Evolutionary conservation across 2,113 vertebrate genomes (phyloP), one percentile per base, ranked within the genome.

Genomic region (Platichthys stellatus): DNA sequence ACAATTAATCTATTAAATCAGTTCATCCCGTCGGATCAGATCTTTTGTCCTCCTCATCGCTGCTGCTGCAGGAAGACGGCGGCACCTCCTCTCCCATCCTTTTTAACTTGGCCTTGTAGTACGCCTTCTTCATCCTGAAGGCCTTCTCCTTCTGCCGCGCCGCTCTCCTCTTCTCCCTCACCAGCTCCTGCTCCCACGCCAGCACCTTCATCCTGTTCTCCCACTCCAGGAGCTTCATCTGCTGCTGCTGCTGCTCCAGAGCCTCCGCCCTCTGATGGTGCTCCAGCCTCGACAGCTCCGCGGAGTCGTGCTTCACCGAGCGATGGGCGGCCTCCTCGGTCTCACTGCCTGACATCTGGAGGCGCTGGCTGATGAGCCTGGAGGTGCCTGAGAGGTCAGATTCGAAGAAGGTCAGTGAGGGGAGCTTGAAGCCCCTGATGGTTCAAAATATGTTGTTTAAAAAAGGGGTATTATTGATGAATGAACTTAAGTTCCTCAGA

Each of bases 131-230:
- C 86, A 92, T 91, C 69, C 92, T 86, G 72, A 90, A 91, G 3
- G 94, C 93, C 54, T 92, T 93, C 84, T 91, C 83, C 70, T 94
- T 94, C 85, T 95, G 92, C 51, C 69, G 83, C 1, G 74, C 83
- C 0, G 93, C 94, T 78, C 74, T 88, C 66, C 87, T 87, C 76
- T 91, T 94, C 68, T 93, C 92, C 84, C 82, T 87, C 86, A 94
- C 80, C 89, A 95, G 90, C 72, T 93, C 91, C 88, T 94, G 91
- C 80, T 94, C 92, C 84, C 91, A 92, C 1, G 87, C 87, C 69
- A 95, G 89, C 51, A 93, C 84, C 63, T 92, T 93, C 93, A 94
- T 94, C 65, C 88, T 89, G 78, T 92, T 92, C 89, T 94, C 91
- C 89, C 94, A 94, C 85, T 95, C 94, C 80, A 92, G 77, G 63